phyloP scores from a whole-genome alignment of 92 coral and sea anemone genomes.

The Pocillopora grandis region DNA sequence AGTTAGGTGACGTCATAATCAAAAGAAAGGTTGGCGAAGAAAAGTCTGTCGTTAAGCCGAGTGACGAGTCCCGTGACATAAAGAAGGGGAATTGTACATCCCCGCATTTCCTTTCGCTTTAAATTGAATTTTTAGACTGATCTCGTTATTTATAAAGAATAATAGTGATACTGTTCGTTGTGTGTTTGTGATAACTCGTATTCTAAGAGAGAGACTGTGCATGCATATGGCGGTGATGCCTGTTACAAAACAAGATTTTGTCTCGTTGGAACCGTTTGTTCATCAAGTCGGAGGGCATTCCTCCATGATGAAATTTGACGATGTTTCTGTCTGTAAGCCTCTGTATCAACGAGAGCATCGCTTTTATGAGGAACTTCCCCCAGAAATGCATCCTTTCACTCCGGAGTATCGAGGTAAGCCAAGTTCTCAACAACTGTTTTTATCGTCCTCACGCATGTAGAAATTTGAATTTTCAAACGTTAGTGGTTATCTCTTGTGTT shows the following conservation, averaged over 20 bases:
- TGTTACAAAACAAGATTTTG: constrained; percentile 48
- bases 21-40: neutral
- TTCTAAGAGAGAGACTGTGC: neutral
- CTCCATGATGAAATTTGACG: constrained; percentile 91
- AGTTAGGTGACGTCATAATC: constrained; percentile 19
- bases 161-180: neutral
- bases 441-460: neutral
- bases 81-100: neutral
- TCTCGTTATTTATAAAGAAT: constrained; percentile 4
- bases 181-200: neutral
- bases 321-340: constrained; percentile 95
- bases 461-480: neutral
- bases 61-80: constrained; percentile 13
- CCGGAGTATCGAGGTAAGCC: constrained; percentile 95
- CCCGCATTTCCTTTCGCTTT: neutral
- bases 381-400: constrained; percentile 87
- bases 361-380: constrained; percentile 87
- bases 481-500: too few species aligned
- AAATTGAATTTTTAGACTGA: neutral
- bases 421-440: neutral
- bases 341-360: constrained; percentile 87
- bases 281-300: constrained; percentile 99
- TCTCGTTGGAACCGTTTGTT: constrained; percentile 89
- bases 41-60: neutral
- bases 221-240: constrained; percentile 75